A percentile compares a stretch with the other conserved stretches of the same genome.
phyloP scores from a whole-genome alignment of 2,888 invertebrate genomes.

The Morpho deidamia region DNA sequence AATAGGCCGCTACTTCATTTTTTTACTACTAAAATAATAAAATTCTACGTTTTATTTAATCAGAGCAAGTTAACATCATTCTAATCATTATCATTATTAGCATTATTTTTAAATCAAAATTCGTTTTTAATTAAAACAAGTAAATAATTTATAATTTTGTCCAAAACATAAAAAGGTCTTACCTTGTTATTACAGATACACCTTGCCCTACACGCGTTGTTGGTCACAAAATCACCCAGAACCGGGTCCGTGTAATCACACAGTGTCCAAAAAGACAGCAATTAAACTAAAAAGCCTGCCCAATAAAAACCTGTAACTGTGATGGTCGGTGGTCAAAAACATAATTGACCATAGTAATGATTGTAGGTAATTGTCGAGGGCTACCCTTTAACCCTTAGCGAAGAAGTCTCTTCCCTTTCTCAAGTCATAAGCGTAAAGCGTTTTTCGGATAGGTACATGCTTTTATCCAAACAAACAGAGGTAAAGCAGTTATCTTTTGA shows the following conservation, averaged over 20 bases:
- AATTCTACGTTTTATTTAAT: too few species aligned
- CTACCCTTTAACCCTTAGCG: slow-evolving; percentile 61
- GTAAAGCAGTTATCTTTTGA: too few species aligned
- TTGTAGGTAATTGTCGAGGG: slow-evolving; percentile 72
- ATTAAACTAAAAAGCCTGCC: slow-evolving; percentile 71
- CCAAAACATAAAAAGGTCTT: background rate
- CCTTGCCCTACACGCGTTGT: slow-evolving; percentile 17
- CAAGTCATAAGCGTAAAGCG: slow-evolving; percentile 29
- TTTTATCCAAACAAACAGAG: too few species aligned
- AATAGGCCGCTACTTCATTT: too few species aligned
- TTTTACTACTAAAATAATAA: too few species aligned
- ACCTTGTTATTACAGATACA: slow-evolving; percentile 1
- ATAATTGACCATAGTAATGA: slow-evolving; percentile 73
- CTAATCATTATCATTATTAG: too few species aligned
- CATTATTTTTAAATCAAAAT: too few species aligned
- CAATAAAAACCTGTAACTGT: slow-evolving; percentile 70
- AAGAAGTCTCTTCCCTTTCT: slow-evolving; percentile 43
- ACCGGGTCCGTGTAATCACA: slow-evolving; percentile 34
- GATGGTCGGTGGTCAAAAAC: slow-evolving; percentile 60
- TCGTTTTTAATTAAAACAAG: background rate
- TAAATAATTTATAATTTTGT: background rate
- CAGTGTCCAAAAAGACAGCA: slow-evolving; percentile 44
- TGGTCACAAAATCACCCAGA: slow-evolving; percentile 37
- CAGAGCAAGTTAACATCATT: too few species aligned
- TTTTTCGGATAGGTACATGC: too few species aligned